phyloP scores from a whole-genome alignment of 2,113 vertebrate species.

The Gymnogyps californianus region DNA sequence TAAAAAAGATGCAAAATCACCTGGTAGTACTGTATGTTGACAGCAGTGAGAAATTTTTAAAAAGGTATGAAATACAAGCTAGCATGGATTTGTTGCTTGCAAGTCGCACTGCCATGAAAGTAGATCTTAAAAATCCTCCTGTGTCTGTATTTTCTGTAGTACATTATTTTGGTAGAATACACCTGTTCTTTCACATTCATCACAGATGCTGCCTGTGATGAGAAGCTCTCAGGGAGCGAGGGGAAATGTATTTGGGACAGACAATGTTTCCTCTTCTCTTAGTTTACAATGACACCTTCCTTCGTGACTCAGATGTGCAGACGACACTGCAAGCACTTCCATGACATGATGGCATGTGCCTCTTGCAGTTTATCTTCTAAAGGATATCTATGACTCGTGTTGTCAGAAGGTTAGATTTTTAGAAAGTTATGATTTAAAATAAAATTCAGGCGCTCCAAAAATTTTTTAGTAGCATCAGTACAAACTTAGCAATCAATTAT shows the following conservation, averaged over 20 bases:
- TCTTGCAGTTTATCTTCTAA: neutral
- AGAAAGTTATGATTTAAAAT: neutral
- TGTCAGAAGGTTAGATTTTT: neutral
- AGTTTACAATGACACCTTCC: neutral
- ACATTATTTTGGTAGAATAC: neutral
- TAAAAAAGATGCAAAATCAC: neutral
- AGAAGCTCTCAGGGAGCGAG: neutral
- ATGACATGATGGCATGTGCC: neutral
- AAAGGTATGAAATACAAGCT: neutral
- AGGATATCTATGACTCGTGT: neutral
- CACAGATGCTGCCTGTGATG: neutral
- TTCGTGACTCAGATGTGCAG: neutral
- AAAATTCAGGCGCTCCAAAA: neutral
- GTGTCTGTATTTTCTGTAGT: neutral
- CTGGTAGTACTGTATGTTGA: neutral
- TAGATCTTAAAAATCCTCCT: neutral
- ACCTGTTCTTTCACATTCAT: neutral
- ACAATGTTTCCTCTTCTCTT: neutral
- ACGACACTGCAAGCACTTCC: neutral
- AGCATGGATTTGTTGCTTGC: rapidly evolving
- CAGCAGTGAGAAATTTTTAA: neutral
- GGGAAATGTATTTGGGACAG: neutral
- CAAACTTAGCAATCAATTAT: neutral
- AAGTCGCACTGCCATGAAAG: neutral
- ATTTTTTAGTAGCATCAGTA: neutral